Conservation (phyloP, 1,140 invertebrate genomes). For the Orchestia grillus region DNA sequence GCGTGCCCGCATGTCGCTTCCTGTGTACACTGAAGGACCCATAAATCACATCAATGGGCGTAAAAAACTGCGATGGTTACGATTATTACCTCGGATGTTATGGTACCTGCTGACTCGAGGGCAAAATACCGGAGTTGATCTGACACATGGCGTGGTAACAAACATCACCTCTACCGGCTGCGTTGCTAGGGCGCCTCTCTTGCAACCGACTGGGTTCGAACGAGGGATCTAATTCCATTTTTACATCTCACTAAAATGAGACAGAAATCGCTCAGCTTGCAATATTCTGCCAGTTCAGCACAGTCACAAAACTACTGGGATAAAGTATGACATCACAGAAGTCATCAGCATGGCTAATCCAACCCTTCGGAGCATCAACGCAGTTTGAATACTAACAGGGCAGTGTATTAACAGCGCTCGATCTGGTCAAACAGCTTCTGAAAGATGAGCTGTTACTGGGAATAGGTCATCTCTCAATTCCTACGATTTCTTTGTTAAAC, state of each 20-base stretch:
- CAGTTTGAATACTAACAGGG: not conserved
- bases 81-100: conserved; percentile 13
- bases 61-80: conserved; percentile 12
- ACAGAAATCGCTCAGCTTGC: not conserved
- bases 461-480: not conserved
- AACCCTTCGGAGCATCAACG: not conserved
- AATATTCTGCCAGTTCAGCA: not conserved
- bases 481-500: not conserved
- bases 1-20: not conserved
- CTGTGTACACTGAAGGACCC: not conserved
- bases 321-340: not conserved
- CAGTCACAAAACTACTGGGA: not conserved
- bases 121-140: not conserved
- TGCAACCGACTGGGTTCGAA: not conserved
- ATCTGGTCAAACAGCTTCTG: not conserved
- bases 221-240: not conserved
- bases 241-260: not conserved
- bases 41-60: not conserved
- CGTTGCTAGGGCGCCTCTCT: not conserved
- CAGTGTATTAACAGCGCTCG: not conserved
- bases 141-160: not conserved
- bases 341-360: not conserved
- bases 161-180: not conserved
- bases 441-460: not conserved
- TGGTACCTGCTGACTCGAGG: not conserved